phyloP scores from a whole-genome alignment of 2,113 vertebrate species.

The Anser brachyrhynchus region DNA sequence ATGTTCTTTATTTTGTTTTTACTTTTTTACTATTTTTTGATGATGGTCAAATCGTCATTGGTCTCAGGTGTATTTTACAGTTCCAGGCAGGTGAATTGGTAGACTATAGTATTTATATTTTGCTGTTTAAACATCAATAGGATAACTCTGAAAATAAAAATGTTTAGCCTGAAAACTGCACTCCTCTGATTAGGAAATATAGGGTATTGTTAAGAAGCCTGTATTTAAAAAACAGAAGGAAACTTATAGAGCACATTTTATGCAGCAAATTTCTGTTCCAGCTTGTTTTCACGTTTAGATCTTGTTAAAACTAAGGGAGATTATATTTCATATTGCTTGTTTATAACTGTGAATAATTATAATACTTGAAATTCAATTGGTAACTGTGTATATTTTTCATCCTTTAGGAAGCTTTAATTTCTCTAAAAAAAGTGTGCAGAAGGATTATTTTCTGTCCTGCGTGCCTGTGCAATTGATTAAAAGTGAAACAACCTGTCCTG shows the following conservation, averaged over 20 bases:
- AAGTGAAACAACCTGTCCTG: not conserved
- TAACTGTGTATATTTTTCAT: not conserved
- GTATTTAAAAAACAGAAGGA: not conserved
- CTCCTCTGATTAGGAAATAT: not conserved
- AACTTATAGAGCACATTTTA: not conserved
- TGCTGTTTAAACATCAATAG: not conserved
- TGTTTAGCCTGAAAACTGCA: not conserved
- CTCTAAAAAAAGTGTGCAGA: not conserved
- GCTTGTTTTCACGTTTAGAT: not conserved
- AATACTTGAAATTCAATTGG: not conserved
- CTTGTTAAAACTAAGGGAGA: not conserved
- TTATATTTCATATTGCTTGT: not conserved
- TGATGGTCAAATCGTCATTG: not conserved
- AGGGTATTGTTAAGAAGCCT: not conserved
- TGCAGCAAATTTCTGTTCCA: not conserved
- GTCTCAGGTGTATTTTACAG: not conserved
- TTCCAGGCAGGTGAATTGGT: not conserved
- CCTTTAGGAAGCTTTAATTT: conserved; percentile 20
- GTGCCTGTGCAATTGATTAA: not conserved
- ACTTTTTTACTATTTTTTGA: not conserved
- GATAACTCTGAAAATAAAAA: not conserved
- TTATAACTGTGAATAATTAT: not conserved
- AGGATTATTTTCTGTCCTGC: not conserved
- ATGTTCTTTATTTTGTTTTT: not conserved
- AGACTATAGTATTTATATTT: not conserved